These are phyloP conservation scores for Sorex maritimensis DNA, from an alignment of 2,797 vertebrate genomes.

Conservation along the genomic window DNA sequence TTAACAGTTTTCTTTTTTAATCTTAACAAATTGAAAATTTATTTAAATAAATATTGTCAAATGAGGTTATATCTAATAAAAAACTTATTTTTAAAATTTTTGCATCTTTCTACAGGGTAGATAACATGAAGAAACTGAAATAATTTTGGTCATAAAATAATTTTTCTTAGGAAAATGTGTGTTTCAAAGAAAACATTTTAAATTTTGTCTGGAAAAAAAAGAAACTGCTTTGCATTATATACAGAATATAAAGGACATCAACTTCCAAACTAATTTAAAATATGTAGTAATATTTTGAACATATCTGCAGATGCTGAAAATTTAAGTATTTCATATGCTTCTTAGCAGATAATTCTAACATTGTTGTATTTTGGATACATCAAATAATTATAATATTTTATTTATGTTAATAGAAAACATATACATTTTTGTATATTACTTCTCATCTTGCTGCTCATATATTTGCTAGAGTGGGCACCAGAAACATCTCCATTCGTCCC, in stretches of 20 bases:
- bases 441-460: too few relatives aligned
- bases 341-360: conserved; percentile 9
- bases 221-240: background rate
- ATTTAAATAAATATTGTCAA: conserved; percentile 11
- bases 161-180: background rate
- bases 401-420: conserved; percentile 57
- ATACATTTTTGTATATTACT: conserved; percentile 35
- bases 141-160: background rate
- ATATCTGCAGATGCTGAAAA: background rate
- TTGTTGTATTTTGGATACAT: conserved; percentile 6
- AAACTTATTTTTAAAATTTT: conserved; percentile 8
- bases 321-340: background rate
- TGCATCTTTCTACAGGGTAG: background rate
- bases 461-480: too few relatives aligned
- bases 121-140: conserved; percentile 7
- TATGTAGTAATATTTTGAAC: background rate
- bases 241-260: background rate
- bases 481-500: too few relatives aligned
- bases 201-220: background rate
- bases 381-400: conserved; percentile 55
- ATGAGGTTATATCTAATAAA: background rate
- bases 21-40: background rate
- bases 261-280: conserved; percentile 18
- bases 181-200: background rate
- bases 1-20: too few relatives aligned